Conservation (phyloP, 2,888 invertebrate genomes). For the Amaurobius ferox region DNA sequence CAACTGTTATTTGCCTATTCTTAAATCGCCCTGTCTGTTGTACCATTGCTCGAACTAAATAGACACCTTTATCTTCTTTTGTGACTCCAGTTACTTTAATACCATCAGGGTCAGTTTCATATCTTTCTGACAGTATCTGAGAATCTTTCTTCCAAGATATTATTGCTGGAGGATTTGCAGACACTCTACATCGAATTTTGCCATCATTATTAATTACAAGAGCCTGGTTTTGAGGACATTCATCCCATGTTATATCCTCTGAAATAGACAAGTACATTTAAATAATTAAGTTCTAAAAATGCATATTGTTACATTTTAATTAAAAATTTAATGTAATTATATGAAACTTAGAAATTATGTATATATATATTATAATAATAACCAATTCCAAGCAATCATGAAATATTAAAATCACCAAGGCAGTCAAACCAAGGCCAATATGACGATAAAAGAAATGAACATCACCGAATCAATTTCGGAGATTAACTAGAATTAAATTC, state of each 20-base stretch:
- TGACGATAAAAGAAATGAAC: too few species aligned
- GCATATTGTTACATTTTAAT: too few species aligned
- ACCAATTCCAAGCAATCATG: too few species aligned
- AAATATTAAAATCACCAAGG: too few species aligned
- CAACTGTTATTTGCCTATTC: slow-evolving; percentile 63
- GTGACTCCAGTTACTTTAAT: slow-evolving; percentile 66
- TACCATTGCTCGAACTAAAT: slow-evolving; percentile 71
- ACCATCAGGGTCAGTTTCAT: slow-evolving; percentile 66
- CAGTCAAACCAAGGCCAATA: too few species aligned
- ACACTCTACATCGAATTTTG: slow-evolving; percentile 71
- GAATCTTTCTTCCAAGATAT: slow-evolving; percentile 70
- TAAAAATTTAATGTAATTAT: too few species aligned
- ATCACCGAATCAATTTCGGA: too few species aligned
- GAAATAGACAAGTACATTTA: neutral
- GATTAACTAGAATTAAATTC: too few species aligned
- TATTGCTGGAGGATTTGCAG: slow-evolving; percentile 72
- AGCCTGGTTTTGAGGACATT: slow-evolving; percentile 69
- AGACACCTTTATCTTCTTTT: slow-evolving; percentile 70
- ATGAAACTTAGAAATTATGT: too few species aligned
- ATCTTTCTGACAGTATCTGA: slow-evolving; percentile 51
- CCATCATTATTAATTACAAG: slow-evolving; percentile 71
- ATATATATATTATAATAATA: too few species aligned
- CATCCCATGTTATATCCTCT: slow-evolving; percentile 73
- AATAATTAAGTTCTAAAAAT: too few species aligned
- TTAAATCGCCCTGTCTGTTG: slow-evolving; percentile 71